phyloP scores from a whole-genome alignment of 2,113 vertebrate genomes.

The Paracanthobrama guichenoti region DNA sequence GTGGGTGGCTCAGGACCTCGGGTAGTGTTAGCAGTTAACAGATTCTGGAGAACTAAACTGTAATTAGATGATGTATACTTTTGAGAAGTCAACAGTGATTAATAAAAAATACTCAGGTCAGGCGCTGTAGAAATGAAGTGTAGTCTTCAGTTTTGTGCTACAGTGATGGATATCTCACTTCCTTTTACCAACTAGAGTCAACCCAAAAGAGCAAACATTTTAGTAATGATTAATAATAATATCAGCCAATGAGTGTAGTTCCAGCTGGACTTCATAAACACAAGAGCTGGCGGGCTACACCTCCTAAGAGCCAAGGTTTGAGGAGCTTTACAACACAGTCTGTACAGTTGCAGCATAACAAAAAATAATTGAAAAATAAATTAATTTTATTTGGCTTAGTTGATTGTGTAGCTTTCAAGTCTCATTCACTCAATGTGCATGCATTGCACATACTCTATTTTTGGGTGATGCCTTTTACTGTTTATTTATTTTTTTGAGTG shows the following conservation, averaged over 20 bases:
- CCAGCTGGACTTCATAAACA: neutral
- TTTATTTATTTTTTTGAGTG: neutral
- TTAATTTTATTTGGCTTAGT: neutral
- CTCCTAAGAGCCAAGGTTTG: neutral
- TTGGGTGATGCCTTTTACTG: neutral
- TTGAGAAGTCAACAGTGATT: neutral
- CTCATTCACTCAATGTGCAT: neutral
- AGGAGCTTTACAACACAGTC: neutral
- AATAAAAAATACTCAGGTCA: neutral
- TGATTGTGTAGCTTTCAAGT: neutral
- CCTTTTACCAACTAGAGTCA: neutral
- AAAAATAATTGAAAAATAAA: neutral
- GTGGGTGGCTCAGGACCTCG: neutral
- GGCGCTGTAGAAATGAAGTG: neutral
- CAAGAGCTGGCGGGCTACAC: neutral
- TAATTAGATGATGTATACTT: neutral
- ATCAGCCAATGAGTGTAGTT: neutral
- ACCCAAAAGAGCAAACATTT: neutral
- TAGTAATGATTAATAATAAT: neutral
- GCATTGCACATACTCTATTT: neutral
- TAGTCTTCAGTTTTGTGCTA: neutral
- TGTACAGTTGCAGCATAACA: neutral
- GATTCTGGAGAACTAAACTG: neutral
- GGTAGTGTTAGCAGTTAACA: neutral
- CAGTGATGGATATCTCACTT: neutral